A percentile compares a stretch with the other conserved stretches of the same genome.
These are phyloP conservation scores for Tetragnatha montana DNA, from an alignment of 2,888 invertebrate genomes.

Conservation along the genomic window DNA sequence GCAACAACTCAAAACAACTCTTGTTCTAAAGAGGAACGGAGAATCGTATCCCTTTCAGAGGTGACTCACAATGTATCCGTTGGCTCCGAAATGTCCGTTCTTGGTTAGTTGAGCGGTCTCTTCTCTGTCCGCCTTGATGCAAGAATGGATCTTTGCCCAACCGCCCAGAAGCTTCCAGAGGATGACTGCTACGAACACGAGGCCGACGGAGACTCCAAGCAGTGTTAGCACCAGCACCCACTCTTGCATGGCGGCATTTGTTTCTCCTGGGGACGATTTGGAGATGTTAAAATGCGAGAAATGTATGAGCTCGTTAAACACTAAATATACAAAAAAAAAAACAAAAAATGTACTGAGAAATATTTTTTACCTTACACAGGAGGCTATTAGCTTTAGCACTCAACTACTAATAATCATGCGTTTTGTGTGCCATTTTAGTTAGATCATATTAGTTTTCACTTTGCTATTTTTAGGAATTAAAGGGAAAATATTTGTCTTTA, in stretches of 20 bases:
- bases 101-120: conserved; percentile 80
- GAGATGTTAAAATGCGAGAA: background rate
- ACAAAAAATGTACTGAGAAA: no score
- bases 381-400: no score
- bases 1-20: no score
- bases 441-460: no score
- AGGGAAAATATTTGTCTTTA: no score
- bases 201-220: conserved; percentile 75
- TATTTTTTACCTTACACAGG: no score
- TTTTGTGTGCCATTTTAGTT: no score
- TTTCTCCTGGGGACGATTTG: background rate
- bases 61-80: conserved; percentile 82
- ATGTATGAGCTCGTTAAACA: background rate
- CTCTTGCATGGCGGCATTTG: conserved; percentile 75
- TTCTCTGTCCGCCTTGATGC: conserved; percentile 79
- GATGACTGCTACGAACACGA: conserved; percentile 76
- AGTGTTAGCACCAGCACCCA: conserved; percentile 76
- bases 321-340: no score
- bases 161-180: conserved; percentile 77
- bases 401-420: no score
- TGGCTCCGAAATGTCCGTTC: conserved; percentile 81
- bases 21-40: no score
- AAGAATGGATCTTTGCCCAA: conserved; percentile 78
- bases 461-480: no score
- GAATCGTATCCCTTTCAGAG: background rate